These are phyloP conservation scores for Rhyzopertha dominica DNA, from an alignment of 1,140 invertebrate species.

Conservation along the genomic window DNA sequence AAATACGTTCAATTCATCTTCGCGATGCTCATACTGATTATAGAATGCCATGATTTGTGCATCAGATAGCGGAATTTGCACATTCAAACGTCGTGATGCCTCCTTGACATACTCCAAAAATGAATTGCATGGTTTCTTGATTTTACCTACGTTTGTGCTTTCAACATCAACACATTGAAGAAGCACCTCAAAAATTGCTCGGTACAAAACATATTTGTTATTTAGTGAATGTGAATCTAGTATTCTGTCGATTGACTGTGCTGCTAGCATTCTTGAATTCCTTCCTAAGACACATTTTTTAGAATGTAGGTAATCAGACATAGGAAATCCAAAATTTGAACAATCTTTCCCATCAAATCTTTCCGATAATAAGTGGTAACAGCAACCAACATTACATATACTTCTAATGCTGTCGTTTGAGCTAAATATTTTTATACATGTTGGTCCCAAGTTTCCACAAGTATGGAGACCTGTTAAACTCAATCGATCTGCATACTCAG, in stretches of 20 bases:
- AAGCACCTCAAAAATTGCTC: slow-evolving; percentile 68
- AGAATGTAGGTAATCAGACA: slow-evolving; percentile 58
- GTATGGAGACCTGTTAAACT: slow-evolving; percentile 78
- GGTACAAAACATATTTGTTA: slow-evolving; percentile 61
- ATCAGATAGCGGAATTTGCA: slow-evolving; percentile 37
- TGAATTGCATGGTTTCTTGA: slow-evolving; percentile 52
- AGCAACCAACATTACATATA: slow-evolving; percentile 82
- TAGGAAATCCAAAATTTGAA: slow-evolving; percentile 56
- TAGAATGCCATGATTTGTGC: slow-evolving; percentile 50
- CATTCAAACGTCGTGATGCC: slow-evolving; percentile 54
- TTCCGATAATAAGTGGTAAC: slow-evolving; percentile 81
- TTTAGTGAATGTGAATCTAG: slow-evolving; percentile 52
- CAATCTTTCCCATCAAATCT: slow-evolving; percentile 42
- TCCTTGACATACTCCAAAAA: slow-evolving; percentile 62
- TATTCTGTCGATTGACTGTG: slow-evolving; percentile 68
- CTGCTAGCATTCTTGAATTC: slow-evolving; percentile 77
- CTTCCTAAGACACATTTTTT: slow-evolving; percentile 57
- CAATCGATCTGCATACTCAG: slow-evolving; percentile 41
- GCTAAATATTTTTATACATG: slow-evolving; percentile 68
- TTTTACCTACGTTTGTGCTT: slow-evolving; percentile 48
- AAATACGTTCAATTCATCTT: slow-evolving; percentile 69
- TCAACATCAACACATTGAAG: slow-evolving; percentile 45
- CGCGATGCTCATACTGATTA: slow-evolving; percentile 45
- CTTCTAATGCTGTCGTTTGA: slow-evolving; percentile 52
- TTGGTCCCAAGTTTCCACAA: slow-evolving; percentile 78